Conservation (phyloP, 2,113 vertebrate species). For the Pedionomus torquatus region DNA sequence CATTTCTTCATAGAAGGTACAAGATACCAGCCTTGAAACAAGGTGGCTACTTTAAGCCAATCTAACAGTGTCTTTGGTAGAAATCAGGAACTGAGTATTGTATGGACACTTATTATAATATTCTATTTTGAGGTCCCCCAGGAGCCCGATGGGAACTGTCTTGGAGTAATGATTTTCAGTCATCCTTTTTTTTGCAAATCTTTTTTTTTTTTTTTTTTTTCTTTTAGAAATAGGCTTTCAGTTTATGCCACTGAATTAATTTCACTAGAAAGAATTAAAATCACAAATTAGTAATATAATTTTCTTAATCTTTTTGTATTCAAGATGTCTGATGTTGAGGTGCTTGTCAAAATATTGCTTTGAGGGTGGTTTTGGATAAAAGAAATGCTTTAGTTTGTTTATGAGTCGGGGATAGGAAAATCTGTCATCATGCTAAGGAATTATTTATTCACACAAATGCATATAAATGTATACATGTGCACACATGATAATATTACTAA, state of each 20-base stretch:
- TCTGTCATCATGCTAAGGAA: not conserved
- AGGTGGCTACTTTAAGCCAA: not conserved
- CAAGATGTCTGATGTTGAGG: not conserved
- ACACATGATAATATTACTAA: not conserved
- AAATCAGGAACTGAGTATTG: not conserved
- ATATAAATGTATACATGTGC: not conserved
- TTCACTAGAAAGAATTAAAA: not conserved
- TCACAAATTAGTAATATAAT: not conserved
- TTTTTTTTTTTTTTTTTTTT: not conserved
- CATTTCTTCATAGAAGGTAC: not conserved
- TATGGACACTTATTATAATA: not conserved
- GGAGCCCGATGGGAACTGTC: not conserved
- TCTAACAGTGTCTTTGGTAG: not conserved
- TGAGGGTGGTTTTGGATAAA: not conserved
- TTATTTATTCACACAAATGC: not conserved
- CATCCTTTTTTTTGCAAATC: not conserved
- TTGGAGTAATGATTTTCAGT: not conserved
- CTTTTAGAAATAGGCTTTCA: not conserved
- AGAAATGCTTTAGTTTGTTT: not conserved
- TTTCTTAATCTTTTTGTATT: not conserved
- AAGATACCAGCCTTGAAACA: not conserved
- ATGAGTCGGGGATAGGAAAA: not conserved
- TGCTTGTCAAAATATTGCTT: not conserved
- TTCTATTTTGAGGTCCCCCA: not conserved
- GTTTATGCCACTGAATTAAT: not conserved